Evolutionary conservation across 2,113 vertebrate genomes (phyloP), one percentile per base, ranked within the genome.

Genomic region (Phylloscopus trochilus): DNA sequence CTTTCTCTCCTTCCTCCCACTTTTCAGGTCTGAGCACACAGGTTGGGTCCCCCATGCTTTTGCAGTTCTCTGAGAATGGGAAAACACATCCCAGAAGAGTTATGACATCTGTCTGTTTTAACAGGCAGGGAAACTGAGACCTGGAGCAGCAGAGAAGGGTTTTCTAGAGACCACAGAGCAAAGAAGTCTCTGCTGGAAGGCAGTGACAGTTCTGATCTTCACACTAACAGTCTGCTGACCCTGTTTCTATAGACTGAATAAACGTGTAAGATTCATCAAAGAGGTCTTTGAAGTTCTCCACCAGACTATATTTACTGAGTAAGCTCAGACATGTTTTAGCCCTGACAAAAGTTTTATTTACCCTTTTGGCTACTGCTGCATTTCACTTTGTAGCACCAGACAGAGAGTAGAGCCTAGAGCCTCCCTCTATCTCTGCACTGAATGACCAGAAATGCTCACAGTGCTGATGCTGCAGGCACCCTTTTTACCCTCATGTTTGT

Each of bases 381-480:
- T 93, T 97, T 93, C 92, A 95, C 60, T 90, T 94, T 92, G 89
- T 84, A 78, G 76, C 83, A 84, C 6, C 16, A 78, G 69, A 90
- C 68, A 90, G 90, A 81, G 39, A 33, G 60, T 16, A 84, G 92
- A 95, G 73, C 78, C 75, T n/a, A 72, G 80, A 92, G 75, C 82
- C 88, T 93, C 37, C 69, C 92, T 86, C 60, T 56, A 44, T 83
- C 60, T 80, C 52, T 83, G 66, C 72, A 70, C 44, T 83, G 90
- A 96, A 94, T 74, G 76, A 83, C 79, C 82, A 94, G 70, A 90
- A 80, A 90, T 44, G 47, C 79, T 49, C 87, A 83, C 80, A 82
- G 30, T 94, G 94, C 94, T 94, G 93, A 93, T 86, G 79, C 85
- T 92, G 62, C 72, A 96, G 68, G 30, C 31, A 53, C 35, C 56